These are phyloP conservation scores for Hipparchia semele DNA, from an alignment of 2,888 invertebrate genomes.

Conservation along the genomic window DNA sequence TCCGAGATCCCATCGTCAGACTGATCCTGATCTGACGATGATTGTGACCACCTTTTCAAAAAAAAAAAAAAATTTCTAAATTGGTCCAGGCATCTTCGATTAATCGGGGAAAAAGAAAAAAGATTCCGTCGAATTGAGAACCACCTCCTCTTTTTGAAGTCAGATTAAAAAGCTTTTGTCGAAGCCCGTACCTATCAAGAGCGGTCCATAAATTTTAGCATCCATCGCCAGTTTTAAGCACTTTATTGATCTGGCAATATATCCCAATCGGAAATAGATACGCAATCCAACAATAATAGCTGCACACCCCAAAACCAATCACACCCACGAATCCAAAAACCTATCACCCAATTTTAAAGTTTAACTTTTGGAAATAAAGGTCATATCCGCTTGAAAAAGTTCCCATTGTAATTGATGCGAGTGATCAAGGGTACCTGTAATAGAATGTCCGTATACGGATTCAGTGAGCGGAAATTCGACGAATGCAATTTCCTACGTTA, in stretches of 20 bases:
- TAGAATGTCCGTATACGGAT: slow-evolving; percentile 45
- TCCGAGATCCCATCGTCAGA: too few relatives aligned
- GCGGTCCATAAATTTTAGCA: slow-evolving; percentile 18
- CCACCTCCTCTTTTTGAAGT: too few relatives aligned
- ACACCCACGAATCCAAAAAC: neutral
- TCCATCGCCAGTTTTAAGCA: slow-evolving; percentile 25
- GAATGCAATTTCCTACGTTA: slow-evolving; percentile 52
- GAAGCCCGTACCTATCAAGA: neutral
- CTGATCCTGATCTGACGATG: too few relatives aligned
- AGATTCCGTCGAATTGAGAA: too few relatives aligned
- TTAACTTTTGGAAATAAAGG: slow-evolving; percentile 8
- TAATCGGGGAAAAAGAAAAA: too few relatives aligned
- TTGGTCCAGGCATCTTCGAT: too few relatives aligned
- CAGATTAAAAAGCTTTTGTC: neutral
- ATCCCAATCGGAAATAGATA: slow-evolving; percentile 41
- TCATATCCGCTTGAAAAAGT: slow-evolving; percentile 6
- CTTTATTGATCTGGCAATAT: slow-evolving; percentile 40
- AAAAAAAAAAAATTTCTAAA: too few relatives aligned
- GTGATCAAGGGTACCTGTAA: slow-evolving; percentile 37
- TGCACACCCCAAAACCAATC: slow-evolving; percentile 24
- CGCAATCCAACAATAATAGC: slow-evolving; percentile 37
- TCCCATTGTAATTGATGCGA: slow-evolving; percentile 25
- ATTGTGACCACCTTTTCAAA: too few relatives aligned
- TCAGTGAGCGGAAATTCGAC: slow-evolving; percentile 41
- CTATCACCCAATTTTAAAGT: slow-evolving; percentile 5